Evolutionary conservation across 2,888 invertebrate species (phyloP).

Genomic region (Biston betularia): DNA sequence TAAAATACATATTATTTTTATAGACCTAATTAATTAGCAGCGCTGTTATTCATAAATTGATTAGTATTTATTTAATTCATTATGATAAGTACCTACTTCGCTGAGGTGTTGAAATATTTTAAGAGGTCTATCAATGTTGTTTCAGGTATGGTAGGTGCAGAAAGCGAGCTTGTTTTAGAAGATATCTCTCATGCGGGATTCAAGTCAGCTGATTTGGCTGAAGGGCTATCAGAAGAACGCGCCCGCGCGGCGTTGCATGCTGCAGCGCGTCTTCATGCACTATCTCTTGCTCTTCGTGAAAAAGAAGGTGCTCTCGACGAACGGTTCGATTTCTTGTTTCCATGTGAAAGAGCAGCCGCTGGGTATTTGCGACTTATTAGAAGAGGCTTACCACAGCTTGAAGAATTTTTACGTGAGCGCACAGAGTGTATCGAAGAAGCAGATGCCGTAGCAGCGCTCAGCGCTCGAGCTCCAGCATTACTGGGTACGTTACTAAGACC

Average conservation of each 20-base stretch:
- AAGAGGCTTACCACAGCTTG: conserved; percentile 91
- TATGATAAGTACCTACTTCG: too few relatives aligned
- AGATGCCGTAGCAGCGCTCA: conserved; percentile 88
- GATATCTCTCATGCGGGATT: conserved; percentile 89
- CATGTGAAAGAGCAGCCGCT: conserved; percentile 92
- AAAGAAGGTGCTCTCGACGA: conserved; percentile 80
- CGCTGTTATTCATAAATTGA: too few relatives aligned
- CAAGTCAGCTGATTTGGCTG: conserved; percentile 89
- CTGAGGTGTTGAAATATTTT: background rate
- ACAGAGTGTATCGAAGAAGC: conserved; percentile 87
- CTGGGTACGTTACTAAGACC: conserved; percentile 90
- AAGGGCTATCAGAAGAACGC: conserved; percentile 88
- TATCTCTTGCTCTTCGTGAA: conserved; percentile 87
- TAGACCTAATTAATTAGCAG: too few relatives aligned
- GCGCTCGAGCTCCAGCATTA: conserved; percentile 90
- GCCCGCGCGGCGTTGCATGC: conserved; percentile 90
- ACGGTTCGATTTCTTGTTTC: conserved; percentile 89
- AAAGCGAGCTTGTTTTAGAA: conserved; percentile 90
- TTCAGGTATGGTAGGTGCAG: conserved; percentile 81
- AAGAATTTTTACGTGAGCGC: conserved; percentile 89
- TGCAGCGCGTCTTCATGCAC: conserved; percentile 90
- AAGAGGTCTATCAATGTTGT: conserved; percentile 26
- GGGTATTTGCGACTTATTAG: conserved; percentile 93
- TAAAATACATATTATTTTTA: too few relatives aligned
- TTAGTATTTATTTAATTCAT: too few relatives aligned